These are phyloP conservation scores for Fratercula arctica DNA, from an alignment of 2,797 vertebrate species.

Conservation along the genomic window DNA sequence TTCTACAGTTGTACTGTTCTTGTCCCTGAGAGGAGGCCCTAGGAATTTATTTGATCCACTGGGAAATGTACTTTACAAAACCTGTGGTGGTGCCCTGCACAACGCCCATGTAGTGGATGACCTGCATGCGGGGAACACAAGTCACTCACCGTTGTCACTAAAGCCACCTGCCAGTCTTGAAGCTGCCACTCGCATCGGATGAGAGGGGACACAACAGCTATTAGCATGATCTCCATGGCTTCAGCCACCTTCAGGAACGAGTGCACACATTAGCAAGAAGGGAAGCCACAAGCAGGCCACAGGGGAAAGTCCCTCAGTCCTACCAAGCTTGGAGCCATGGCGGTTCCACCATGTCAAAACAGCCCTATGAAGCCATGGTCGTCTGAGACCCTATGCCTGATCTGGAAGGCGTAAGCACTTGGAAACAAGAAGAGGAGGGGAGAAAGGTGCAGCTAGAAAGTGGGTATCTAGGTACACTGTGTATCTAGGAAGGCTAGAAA, in stretches of 20 bases:
- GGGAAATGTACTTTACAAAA: not conserved
- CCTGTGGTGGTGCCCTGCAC: rapidly evolving
- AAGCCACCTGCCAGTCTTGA: slow-evolving; percentile 91
- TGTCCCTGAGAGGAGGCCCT: not conserved
- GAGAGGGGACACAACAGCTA: slow-evolving; percentile 90
- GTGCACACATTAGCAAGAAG: rapidly evolving
- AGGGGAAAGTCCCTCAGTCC: not conserved
- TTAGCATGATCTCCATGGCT: slow-evolving; percentile 97
- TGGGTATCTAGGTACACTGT: not conserved
- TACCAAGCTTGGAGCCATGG: not conserved
- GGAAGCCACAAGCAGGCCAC: not conserved
- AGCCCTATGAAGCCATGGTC: not conserved
- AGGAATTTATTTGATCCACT: not conserved
- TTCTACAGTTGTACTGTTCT: not conserved
- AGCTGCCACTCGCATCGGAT: slow-evolving; percentile 94
- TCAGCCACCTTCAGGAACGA: slow-evolving; percentile 83
- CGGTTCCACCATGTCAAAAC: not conserved
- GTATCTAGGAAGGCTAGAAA: not conserved
- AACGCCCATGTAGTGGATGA: not conserved
- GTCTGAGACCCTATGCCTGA: not conserved
- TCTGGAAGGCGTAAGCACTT: not conserved
- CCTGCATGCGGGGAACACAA: not conserved
- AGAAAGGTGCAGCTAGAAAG: not conserved
- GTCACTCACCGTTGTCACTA: slow-evolving; percentile 91
- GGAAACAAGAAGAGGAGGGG: not conserved